Evolutionary conservation across 2,888 invertebrate genomes (phyloP).

Genomic region (Ephialtes manifestator): DNA sequence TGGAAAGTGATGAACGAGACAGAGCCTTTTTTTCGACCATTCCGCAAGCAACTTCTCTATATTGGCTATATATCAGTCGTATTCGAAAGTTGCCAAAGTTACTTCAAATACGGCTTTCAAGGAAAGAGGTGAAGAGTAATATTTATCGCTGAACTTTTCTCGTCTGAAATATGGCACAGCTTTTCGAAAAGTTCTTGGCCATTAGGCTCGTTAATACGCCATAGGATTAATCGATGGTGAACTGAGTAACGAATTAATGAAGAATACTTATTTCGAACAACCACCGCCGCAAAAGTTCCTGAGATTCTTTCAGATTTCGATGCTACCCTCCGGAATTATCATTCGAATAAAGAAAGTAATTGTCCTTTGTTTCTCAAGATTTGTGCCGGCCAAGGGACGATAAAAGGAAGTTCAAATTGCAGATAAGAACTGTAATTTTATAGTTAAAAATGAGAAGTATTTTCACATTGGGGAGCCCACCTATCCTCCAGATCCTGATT

Average conservation of each 20-base stretch:
- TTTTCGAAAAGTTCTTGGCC: not conserved
- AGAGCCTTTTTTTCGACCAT: not conserved
- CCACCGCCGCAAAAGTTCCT: too few species aligned
- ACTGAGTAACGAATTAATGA: not conserved
- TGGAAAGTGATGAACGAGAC: conserved; percentile 4
- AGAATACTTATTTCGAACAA: too few species aligned
- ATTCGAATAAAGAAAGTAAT: not conserved
- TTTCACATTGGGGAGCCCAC: too few species aligned
- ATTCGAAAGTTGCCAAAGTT: not conserved
- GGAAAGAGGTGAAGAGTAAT: not conserved
- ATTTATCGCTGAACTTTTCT: conserved; percentile 4
- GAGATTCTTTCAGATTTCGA: not conserved
- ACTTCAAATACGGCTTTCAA: not conserved
- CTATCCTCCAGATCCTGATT: too few species aligned
- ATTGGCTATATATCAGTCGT: not conserved
- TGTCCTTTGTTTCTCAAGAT: not conserved
- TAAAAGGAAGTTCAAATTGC: not conserved
- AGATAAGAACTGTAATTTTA: not conserved
- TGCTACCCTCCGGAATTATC: not conserved
- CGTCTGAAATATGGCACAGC: not conserved
- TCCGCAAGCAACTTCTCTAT: not conserved
- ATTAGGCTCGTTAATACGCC: conserved; percentile 1
- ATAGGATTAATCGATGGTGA: not conserved
- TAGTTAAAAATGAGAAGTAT: too few species aligned
- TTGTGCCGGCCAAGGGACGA: too few species aligned